A percentile compares a stretch with the other conserved stretches of the same genome.
Conservation (phyloP, 2,888 invertebrate species). For the Iselma pallidipennis region DNA sequence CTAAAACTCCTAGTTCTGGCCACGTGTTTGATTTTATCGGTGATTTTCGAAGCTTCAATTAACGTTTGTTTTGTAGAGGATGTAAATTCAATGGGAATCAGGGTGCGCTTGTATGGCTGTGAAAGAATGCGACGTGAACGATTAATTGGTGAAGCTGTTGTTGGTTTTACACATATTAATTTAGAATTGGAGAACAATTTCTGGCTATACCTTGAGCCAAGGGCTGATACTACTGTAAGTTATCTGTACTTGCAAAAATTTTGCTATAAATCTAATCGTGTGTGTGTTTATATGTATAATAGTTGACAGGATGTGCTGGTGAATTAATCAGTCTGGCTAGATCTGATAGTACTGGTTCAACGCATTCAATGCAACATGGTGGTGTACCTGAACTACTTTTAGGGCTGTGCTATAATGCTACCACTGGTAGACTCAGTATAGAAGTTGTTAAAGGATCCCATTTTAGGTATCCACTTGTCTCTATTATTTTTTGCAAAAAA, state of each 20-base stretch:
- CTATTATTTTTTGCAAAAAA: no score
- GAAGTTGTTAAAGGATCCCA: slow-evolving; percentile 83
- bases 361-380: slow-evolving; percentile 87
- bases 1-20: no score
- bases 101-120: slow-evolving; percentile 89
- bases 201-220: slow-evolving; percentile 84
- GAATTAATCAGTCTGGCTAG: slow-evolving; percentile 80
- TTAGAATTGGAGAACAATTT: slow-evolving; percentile 88
- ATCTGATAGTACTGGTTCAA: slow-evolving; percentile 92
- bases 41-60: not conserved
- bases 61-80: slow-evolving; percentile 74
- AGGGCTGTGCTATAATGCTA: slow-evolving; percentile 90
- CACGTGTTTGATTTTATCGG: no score
- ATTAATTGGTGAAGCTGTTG: slow-evolving; percentile 86
- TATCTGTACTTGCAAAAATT: not conserved
- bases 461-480: slow-evolving; percentile 61
- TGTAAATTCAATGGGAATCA: slow-evolving; percentile 87
- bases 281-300: no score
- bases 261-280: no score
- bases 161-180: slow-evolving; percentile 88
- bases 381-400: slow-evolving; percentile 89
- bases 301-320: slow-evolving; percentile 60
- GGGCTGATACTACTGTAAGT: slow-evolving; percentile 62
- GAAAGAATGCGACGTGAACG: slow-evolving; percentile 92
- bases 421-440: slow-evolving; percentile 89